phyloP scores from a whole-genome alignment of 2,888 invertebrate species.

The Acleris holmiana region DNA sequence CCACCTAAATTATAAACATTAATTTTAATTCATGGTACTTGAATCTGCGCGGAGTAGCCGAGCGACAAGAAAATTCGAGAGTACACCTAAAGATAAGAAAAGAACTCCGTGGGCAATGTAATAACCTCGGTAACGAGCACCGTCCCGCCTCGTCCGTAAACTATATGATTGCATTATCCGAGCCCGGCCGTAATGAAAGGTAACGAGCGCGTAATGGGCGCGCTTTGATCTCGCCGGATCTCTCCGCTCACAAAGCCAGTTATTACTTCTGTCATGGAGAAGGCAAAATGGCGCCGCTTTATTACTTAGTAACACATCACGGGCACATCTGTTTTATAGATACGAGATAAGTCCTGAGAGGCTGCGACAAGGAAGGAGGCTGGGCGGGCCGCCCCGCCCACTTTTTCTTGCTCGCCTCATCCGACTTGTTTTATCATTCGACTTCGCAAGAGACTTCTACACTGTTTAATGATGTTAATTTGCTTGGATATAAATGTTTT shows the following conservation, averaged over 20 bases:
- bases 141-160: neutral
- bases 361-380: constrained; percentile 68
- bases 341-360: constrained; percentile 75
- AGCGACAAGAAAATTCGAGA: too few species aligned
- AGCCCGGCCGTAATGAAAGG: constrained; percentile 73
- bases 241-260: constrained; percentile 73
- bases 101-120: too few species aligned
- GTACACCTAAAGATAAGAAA: too few species aligned
- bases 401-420: constrained; percentile 66
- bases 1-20: too few species aligned
- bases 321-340: constrained; percentile 79
- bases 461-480: neutral
- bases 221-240: constrained; percentile 72
- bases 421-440: constrained; percentile 29
- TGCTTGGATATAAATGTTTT: too few species aligned
- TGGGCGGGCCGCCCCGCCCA: constrained; percentile 82
- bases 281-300: constrained; percentile 82
- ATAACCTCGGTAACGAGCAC: too few species aligned
- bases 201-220: constrained; percentile 76
- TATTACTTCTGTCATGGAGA: constrained; percentile 73
- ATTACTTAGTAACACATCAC: constrained; percentile 83
- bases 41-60: too few species aligned
- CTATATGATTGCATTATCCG: constrained; percentile 65
- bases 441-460: constrained; percentile 8
- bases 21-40: too few species aligned